Percentiles rank a stretch among this genome's conserved stretches.
phyloP scores from a whole-genome alignment of 2,888 invertebrate genomes.

The Limnephilus auricula region DNA sequence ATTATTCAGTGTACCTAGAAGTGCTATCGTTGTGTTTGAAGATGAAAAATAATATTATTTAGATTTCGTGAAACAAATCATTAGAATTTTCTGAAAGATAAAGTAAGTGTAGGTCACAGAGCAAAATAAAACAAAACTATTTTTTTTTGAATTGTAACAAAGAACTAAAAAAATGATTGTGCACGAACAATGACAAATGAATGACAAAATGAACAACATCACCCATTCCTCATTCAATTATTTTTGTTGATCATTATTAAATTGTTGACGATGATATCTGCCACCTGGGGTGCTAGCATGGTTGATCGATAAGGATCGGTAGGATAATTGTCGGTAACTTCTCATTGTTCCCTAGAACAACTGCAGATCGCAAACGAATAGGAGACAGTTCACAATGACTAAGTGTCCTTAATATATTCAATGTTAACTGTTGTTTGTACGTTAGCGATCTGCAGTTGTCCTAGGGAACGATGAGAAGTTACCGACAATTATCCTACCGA shows the following conservation, averaged over 20 bases:
- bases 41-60: neutral
- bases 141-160: neutral
- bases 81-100: neutral
- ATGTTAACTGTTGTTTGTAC: too few species aligned
- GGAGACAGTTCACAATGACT: too few species aligned
- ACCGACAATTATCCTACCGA: too few species aligned
- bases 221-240: neutral
- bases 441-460: too few species aligned
- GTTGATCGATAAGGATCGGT: too few species aligned
- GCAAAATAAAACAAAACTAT: neutral
- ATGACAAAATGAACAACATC: neutral
- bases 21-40: neutral
- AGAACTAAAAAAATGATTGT: neutral
- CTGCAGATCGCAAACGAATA: too few species aligned
- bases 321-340: too few species aligned
- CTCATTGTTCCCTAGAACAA: too few species aligned
- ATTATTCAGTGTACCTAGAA: neutral
- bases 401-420: too few species aligned
- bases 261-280: neutral
- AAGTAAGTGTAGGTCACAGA: constrained; percentile 13
- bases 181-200: neutral
- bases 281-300: too few species aligned
- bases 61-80: neutral
- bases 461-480: too few species aligned
- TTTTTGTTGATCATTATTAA: neutral